Evolutionary conservation across 2,888 invertebrate species (phyloP).

Genomic region (Pollenia amentaria): DNA sequence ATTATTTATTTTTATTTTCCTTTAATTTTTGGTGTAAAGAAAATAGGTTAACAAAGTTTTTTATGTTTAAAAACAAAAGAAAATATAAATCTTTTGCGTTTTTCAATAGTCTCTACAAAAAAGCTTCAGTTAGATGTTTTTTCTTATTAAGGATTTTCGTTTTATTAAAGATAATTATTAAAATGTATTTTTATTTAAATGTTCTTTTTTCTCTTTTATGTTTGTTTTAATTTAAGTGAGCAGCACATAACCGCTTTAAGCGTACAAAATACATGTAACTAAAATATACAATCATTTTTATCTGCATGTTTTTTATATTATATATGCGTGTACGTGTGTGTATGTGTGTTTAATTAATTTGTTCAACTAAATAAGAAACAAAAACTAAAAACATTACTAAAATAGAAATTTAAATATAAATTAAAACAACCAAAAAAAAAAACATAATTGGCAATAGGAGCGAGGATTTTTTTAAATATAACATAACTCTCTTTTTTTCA

Average conservation of each 20-base stretch:
- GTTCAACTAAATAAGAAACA: constrained; percentile 60
- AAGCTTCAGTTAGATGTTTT: constrained; percentile 67
- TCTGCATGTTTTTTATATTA: constrained; percentile 3
- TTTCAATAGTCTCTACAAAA: constrained; percentile 69
- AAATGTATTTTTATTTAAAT: constrained; percentile 71
- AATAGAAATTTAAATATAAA: constrained; percentile 44
- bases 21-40: constrained; percentile 56
- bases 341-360: constrained; percentile 45
- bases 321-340: constrained; percentile 31
- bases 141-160: constrained; percentile 47
- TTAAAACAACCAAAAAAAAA: constrained; percentile 72
- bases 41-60: constrained; percentile 48
- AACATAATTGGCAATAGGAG: constrained; percentile 82
- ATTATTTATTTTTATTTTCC: constrained; percentile 44
- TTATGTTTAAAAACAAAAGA: constrained; percentile 48
- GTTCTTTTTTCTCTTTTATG: constrained; percentile 46
- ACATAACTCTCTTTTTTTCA: constrained; percentile 35
- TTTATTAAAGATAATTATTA: constrained; percentile 70
- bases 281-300: constrained; percentile 45
- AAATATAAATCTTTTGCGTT: constrained; percentile 45
- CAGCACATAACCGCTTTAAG: constrained; percentile 72
- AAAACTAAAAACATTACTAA: constrained; percentile 56
- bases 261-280: constrained; percentile 67
- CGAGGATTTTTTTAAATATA: constrained; percentile 77
- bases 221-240: constrained; percentile 69